These are phyloP conservation scores for Ciconia stormi DNA, from an alignment of 2,113 vertebrate genomes.

Conservation along the genomic window DNA sequence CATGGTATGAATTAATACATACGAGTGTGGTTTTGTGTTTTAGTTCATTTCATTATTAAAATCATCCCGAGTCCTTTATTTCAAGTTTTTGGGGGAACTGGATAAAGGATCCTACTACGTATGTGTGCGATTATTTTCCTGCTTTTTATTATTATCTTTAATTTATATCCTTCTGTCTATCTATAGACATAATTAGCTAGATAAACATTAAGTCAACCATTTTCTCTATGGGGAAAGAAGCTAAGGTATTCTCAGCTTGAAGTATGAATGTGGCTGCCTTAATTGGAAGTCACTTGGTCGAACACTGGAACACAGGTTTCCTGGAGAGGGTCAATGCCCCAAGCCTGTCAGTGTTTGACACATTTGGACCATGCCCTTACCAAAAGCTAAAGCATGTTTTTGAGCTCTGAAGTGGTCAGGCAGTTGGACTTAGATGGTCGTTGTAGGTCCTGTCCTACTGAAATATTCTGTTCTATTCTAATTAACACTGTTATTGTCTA, in stretches of 20 bases:
- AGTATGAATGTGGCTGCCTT: not conserved
- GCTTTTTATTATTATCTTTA: not conserved
- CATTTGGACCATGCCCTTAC: not conserved
- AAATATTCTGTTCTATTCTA: not conserved
- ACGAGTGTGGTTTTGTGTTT: not conserved
- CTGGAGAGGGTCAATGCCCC: accelerated
- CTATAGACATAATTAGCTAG: not conserved
- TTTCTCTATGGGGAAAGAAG: not conserved
- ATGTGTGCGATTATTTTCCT: not conserved
- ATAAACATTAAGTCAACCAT: not conserved
- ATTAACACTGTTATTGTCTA: conserved; percentile 14
- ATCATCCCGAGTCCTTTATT: not conserved
- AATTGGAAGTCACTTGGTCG: not conserved
- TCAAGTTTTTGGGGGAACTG: not conserved
- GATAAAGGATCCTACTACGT: not conserved
- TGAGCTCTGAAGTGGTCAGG: not conserved
- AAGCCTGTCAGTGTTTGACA: not conserved
- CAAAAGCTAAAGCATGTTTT: not conserved
- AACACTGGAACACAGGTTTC: not conserved
- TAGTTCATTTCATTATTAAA: not conserved
- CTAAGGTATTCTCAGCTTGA: not conserved
- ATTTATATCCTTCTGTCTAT: not conserved
- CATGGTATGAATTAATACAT: not conserved
- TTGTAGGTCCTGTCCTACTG: not conserved
- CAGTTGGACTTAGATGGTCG: not conserved